A percentile compares a stretch with the other conserved stretches of the same genome.
These are phyloP conservation scores for Amblyteles armatorius DNA, from an alignment of 2,888 invertebrate genomes.

Conservation along the genomic window DNA sequence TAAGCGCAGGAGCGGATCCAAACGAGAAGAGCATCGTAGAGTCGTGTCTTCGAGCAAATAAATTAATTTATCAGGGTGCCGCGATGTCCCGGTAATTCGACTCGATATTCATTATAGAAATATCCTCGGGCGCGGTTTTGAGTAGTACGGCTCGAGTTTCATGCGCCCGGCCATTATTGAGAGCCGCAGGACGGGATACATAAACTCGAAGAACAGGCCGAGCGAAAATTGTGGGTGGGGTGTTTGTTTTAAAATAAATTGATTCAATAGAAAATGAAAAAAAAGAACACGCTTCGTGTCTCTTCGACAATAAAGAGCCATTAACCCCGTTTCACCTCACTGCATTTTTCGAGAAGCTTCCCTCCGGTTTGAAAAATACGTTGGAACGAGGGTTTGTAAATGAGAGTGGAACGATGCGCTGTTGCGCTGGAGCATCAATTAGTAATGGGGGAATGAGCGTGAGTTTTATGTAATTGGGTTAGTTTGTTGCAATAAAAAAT, in stretches of 20 bases:
- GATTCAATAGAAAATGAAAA: not conserved
- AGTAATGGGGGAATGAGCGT: not conserved
- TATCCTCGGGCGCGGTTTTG: conserved; percentile 40
- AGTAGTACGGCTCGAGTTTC: not conserved
- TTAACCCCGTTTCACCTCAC: conserved; percentile 12
- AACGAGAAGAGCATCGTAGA: not conserved
- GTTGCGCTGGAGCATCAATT: not conserved
- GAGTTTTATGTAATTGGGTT: not conserved
- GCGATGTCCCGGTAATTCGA: conserved; percentile 67
- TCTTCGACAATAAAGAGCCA: conserved; percentile 34
- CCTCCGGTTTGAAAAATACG: not conserved
- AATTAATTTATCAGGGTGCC: conserved; percentile 71
- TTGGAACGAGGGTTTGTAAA: conserved; percentile 4
- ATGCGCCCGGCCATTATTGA: conserved; percentile 10
- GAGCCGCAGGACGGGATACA: conserved; percentile 4
- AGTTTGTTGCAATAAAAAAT: not conserved
- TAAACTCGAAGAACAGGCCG: not conserved
- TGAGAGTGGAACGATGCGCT: not conserved
- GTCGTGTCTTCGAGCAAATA: conserved; percentile 40
- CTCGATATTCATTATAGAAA: conserved; percentile 70
- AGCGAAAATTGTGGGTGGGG: not conserved
- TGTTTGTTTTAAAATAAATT: conserved; percentile 12
- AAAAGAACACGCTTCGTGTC: not conserved
- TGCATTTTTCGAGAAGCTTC: conserved; percentile 8
- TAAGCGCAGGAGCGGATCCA: not conserved